These are phyloP conservation scores for Andrena fulva DNA, from an alignment of 2,888 invertebrate species.

Conservation along the genomic window DNA sequence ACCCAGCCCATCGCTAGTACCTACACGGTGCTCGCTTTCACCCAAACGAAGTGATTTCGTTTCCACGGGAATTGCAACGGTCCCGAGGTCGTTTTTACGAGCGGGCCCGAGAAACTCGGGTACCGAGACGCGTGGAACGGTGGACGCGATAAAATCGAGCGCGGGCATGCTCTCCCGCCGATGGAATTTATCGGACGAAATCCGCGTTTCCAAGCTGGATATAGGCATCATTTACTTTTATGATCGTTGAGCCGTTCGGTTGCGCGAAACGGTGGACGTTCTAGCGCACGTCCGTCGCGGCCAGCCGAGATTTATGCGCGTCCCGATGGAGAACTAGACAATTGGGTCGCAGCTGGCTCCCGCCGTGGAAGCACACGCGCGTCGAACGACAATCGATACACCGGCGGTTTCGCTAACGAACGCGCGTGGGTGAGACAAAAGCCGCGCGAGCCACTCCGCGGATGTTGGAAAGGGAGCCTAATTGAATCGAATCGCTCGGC, in stretches of 20 bases:
- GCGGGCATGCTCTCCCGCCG: background rate
- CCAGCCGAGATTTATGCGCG: conserved; percentile 46
- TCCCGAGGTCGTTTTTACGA: background rate
- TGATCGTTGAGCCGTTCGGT: conserved; percentile 1
- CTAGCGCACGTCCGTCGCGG: conserved; percentile 24
- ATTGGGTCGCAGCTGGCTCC: conserved; percentile 64
- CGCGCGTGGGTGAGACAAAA: conserved; percentile 63
- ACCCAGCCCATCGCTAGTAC: background rate
- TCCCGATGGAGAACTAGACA: conserved; percentile 63
- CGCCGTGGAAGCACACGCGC: conserved; percentile 25
- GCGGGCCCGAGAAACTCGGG: conserved; percentile 3
- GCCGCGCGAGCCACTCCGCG: conserved; percentile 36
- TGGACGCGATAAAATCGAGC: conserved; percentile 10
- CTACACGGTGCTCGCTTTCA: conserved; percentile 14
- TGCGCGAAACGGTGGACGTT: background rate
- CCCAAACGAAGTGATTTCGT: conserved; percentile 13
- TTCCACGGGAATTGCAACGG: conserved; percentile 24
- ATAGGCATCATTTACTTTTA: conserved; percentile 50
- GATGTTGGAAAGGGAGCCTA: conserved; percentile 50
- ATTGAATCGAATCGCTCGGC: conserved; percentile 56
- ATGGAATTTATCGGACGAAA: conserved; percentile 27
- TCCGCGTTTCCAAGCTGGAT: conserved; percentile 2
- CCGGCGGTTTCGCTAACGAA: conserved; percentile 24
- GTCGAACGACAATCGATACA: conserved; percentile 20
- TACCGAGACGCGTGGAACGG: background rate